Evolutionary conservation across 2,113 vertebrate species (phyloP).

Genomic region (Sprattus sprattus): DNA sequence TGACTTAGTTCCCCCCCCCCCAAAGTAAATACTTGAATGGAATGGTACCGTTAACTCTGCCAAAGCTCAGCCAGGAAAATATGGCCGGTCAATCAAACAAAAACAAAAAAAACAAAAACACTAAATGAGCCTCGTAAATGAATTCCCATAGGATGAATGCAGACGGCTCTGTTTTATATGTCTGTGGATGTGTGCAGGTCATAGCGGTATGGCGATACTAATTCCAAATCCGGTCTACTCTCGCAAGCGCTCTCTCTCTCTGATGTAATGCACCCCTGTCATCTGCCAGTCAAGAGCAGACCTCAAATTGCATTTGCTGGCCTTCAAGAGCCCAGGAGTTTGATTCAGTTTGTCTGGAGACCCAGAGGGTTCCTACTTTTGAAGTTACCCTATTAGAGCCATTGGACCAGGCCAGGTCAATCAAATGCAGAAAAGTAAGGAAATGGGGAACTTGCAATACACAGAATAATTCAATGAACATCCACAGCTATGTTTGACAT

Average conservation of each 20-base stretch:
- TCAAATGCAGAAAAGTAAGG: background rate
- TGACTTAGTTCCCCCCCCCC: slow-evolving; percentile 46
- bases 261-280: background rate
- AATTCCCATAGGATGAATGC: slow-evolving; percentile 12
- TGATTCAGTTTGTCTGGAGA: slow-evolving; percentile 18
- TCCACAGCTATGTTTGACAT: background rate
- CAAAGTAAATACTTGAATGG: slow-evolving; percentile 54
- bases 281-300: slow-evolving; percentile 8
- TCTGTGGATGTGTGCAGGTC: slow-evolving; percentile 6
- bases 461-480: background rate
- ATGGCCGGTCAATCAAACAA: slow-evolving; percentile 34
- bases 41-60: slow-evolving; percentile 41
- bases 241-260: background rate
- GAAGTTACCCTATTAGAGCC: background rate
- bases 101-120: slow-evolving; percentile 14
- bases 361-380: slow-evolving; percentile 1
- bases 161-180: slow-evolving; percentile 17
- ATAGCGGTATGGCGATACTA: background rate
- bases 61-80: slow-evolving; percentile 47
- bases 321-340: slow-evolving; percentile 2
- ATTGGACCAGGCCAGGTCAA: background rate
- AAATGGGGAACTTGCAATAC: background rate
- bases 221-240: slow-evolving; percentile 3
- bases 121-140: slow-evolving; percentile 26
- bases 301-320: slow-evolving; percentile 10